Conservation (phyloP, 2,888 invertebrate genomes). For the Himalopsyche anomala region DNA sequence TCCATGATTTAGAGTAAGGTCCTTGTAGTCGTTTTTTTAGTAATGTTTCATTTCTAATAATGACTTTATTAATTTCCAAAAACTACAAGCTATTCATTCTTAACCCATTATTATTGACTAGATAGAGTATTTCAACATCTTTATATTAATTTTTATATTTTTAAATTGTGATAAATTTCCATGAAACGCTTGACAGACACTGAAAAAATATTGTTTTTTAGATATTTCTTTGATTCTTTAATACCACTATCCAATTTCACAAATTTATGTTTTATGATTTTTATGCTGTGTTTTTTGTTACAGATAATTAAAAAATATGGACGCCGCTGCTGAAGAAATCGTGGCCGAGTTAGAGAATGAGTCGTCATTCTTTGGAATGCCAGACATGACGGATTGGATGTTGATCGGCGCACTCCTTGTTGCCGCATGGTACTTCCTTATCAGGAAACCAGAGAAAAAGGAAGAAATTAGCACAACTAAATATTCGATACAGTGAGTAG, state of each 20-base stretch:
- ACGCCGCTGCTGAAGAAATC: conserved; percentile 12
- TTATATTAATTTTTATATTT: too few relatives aligned
- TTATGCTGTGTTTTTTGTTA: neutral
- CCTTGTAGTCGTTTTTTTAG: too few relatives aligned
- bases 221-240: too few relatives aligned
- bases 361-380: conserved; percentile 17
- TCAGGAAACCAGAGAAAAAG: conserved; percentile 84
- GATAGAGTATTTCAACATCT: too few relatives aligned
- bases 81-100: too few relatives aligned
- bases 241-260: neutral
- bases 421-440: conserved; percentile 86
- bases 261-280: neutral
- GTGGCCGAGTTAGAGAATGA: conserved; percentile 16
- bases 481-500: conserved; percentile 93
- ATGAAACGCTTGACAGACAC: too few relatives aligned
- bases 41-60: too few relatives aligned
- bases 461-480: conserved; percentile 83
- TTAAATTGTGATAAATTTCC: too few relatives aligned
- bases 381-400: conserved; percentile 77
- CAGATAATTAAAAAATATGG: conserved; percentile 12
- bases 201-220: too few relatives aligned
- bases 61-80: too few relatives aligned
- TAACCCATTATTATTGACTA: too few relatives aligned
- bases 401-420: conserved; percentile 82
- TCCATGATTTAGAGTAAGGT: too few relatives aligned